Evolutionary conservation across 2,113 vertebrate genomes (phyloP).

Genomic region (Blennius ocellaris): DNA sequence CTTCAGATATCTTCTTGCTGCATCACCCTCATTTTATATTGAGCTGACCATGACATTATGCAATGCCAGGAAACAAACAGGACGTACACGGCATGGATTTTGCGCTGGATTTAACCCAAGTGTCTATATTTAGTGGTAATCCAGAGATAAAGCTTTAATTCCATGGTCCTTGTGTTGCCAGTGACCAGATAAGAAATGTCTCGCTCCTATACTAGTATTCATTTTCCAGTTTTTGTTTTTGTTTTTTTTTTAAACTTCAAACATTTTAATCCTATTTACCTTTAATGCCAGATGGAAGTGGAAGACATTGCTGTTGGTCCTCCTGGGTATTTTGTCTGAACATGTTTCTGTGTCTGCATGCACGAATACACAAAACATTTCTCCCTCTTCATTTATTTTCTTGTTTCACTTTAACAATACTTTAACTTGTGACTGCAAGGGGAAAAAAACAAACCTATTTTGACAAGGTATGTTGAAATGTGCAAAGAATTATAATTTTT

Average conservation of each 20-base stretch:
- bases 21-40: constrained; percentile 58
- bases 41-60: constrained; percentile 53
- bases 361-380: constrained; percentile 33
- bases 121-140: constrained; percentile 85
- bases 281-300: constrained; percentile 36
- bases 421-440: too few relatives aligned
- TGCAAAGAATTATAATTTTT: too few relatives aligned
- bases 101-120: constrained; percentile 78
- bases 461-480: too few relatives aligned
- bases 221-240: constrained; percentile 4
- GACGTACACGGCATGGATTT: constrained; percentile 72
- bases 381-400: not conserved
- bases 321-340: constrained; percentile 11
- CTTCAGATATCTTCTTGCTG: constrained; percentile 16
- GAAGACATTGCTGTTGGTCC: constrained; percentile 4
- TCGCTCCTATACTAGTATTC: constrained; percentile 23
- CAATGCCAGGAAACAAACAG: constrained; percentile 72
- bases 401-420: too few relatives aligned
- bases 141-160: constrained; percentile 82
- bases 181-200: constrained; percentile 52
- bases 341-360: constrained; percentile 31
- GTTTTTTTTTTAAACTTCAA: not conserved
- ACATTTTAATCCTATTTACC: not conserved
- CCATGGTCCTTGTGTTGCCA: constrained; percentile 62
- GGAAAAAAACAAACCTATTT: too few relatives aligned